phyloP scores from a whole-genome alignment of 2,888 invertebrate genomes.

The Melipona bicolor region DNA sequence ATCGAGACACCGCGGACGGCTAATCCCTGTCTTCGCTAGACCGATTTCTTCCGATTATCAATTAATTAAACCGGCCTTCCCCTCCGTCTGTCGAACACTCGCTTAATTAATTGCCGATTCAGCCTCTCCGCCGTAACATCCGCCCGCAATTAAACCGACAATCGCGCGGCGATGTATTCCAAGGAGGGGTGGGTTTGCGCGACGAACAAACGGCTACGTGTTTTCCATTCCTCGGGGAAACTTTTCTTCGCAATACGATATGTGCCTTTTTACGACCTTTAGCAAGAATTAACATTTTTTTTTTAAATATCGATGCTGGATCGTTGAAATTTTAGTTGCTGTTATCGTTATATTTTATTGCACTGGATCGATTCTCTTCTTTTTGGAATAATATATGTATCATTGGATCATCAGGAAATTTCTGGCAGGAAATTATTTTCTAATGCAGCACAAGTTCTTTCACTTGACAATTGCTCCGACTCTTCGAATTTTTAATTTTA shows the following conservation, averaged over 20 bases:
- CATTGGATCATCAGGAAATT: too few relatives aligned
- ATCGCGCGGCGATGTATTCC: conserved; percentile 12
- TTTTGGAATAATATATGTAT: too few relatives aligned
- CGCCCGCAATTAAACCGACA: conserved; percentile 48
- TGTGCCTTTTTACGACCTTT: too few relatives aligned
- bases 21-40: conserved; percentile 55
- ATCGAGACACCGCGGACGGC: conserved; percentile 43
- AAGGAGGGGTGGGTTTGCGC: background rate
- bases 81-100: conserved; percentile 47
- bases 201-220: background rate
- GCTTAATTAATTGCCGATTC: conserved; percentile 66
- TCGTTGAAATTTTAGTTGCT: too few relatives aligned
- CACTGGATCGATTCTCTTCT: too few relatives aligned
- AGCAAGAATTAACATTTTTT: too few relatives aligned
- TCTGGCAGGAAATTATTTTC: too few relatives aligned
- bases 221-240: background rate
- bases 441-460: too few relatives aligned
- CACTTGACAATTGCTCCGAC: too few relatives aligned
- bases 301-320: too few relatives aligned
- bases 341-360: too few relatives aligned
- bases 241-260: background rate
- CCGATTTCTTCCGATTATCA: conserved; percentile 64
- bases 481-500: too few relatives aligned
- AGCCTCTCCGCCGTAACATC: conserved; percentile 28
- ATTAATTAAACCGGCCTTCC: conserved; percentile 64